Evolutionary conservation across 2,888 invertebrate species (phyloP).

Genomic region (Nysson spinosus): DNA sequence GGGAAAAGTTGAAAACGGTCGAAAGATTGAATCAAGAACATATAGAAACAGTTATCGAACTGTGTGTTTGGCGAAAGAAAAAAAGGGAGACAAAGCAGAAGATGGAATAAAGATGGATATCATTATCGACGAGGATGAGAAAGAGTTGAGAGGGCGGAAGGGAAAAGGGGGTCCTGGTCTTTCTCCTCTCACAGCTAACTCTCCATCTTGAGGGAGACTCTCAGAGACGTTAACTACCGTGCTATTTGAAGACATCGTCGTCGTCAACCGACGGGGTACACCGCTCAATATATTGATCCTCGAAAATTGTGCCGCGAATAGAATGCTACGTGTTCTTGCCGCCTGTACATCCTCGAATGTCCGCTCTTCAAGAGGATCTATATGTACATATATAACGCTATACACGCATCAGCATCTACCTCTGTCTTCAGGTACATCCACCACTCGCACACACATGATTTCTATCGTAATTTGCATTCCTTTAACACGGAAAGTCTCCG

Average conservation of each 20-base stretch:
- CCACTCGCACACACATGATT: not conserved
- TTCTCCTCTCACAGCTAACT: slow-evolving; percentile 23
- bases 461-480: too few species aligned
- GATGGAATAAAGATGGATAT: slow-evolving; percentile 12
- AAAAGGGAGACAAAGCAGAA: not conserved
- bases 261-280: slow-evolving; percentile 51
- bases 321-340: slow-evolving; percentile 61
- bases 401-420: not conserved
- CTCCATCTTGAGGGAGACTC: slow-evolving; percentile 41
- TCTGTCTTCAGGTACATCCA: not conserved
- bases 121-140: slow-evolving; percentile 28
- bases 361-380: slow-evolving; percentile 57
- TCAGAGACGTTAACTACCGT: slow-evolving; percentile 57
- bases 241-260: slow-evolving; percentile 60
- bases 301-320: slow-evolving; percentile 72
- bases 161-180: slow-evolving; percentile 29
- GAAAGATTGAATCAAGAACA: too few species aligned
- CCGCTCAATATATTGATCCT: slow-evolving; percentile 73
- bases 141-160: slow-evolving; percentile 16
- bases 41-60: too few species aligned
- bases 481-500: too few species aligned
- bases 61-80: not conserved
- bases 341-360: slow-evolving; percentile 61
- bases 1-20: too few species aligned
- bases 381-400: slow-evolving; percentile 11